Evolutionary conservation across 2,113 vertebrate species (phyloP), one percentile per base, ranked within the genome.

Genomic region (Telmatochromis brachygnathus): DNA sequence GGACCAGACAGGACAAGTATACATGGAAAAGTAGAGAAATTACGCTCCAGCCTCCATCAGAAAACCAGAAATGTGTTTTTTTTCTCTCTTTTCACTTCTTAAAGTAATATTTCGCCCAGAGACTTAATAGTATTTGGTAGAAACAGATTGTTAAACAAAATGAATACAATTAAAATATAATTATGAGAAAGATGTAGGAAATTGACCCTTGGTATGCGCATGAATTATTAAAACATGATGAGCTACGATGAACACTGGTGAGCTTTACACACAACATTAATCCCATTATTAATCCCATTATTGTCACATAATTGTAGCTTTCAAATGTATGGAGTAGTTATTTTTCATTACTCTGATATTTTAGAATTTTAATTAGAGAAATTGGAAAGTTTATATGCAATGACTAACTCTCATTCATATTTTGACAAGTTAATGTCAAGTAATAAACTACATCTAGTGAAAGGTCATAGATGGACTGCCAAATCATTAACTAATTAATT

Each of bases 161-260:
- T 42, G 0, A 17, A 73, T 45, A 26, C 0, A 15, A 9, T 42
- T 42, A 70, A 70, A 70, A 23, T 14, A 0, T 15, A 45, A 42
- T 70, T 70, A 23, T 14, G 0, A 42, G 35, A 0, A 70, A 68
- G 33, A 42, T 0, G 0, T 42, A 21, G 37, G n/a, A 39, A 70
- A 23, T 7, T 45, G 68, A 26, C 5, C 21, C 14, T 73, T 26
- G 39, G 21, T 45, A 26, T 45, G 39, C 1, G 1, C 13, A 73
- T 26, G 21, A 73, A 23, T 39, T 42, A 37, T 14, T 37, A 8
- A 65, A n/a, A 68, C 33, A 21, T 6, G 35, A 21, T 8, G 62
- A 21, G 62, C 35, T 19, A 39, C 0, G 3, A 37, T 68, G 33
- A 37, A 42, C 62, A 14, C n/a, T 70, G 62, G 62, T 23, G n/a